Conservation (phyloP, 2,888 invertebrate genomes). For the Ctena decussata region DNA sequence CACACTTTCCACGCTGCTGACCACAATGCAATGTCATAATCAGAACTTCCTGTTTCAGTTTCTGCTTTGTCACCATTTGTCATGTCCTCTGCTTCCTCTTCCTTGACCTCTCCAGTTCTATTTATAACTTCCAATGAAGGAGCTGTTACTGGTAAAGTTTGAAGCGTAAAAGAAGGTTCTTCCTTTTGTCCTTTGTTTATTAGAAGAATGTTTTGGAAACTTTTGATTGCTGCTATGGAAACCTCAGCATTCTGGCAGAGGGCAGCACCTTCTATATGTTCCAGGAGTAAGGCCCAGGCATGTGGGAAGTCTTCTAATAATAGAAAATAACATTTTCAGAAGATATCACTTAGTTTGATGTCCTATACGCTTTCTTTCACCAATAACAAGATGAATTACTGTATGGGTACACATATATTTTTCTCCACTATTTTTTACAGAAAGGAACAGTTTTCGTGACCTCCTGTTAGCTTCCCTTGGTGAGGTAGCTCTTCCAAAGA, state of each 20-base stretch:
- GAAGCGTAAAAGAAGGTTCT: constrained; percentile 51
- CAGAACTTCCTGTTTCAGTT: constrained; percentile 54
- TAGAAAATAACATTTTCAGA: not conserved
- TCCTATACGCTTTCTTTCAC: too few relatives aligned
- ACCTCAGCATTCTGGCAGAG: constrained; percentile 96
- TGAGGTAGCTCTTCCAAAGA: too few relatives aligned
- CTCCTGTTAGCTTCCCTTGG: too few relatives aligned
- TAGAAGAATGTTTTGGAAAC: constrained; percentile 97
- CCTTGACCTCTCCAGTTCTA: constrained; percentile 70
- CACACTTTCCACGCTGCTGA: constrained; percentile 89
- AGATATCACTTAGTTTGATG: too few relatives aligned
- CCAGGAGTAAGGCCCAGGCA: constrained; percentile 97
- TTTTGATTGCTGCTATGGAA: constrained; percentile 97
- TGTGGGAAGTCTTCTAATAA: constrained; percentile 94
- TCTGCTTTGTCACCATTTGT: constrained; percentile 48
- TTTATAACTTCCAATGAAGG: constrained; percentile 79
- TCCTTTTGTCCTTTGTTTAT: constrained; percentile 76
- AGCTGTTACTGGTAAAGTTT: constrained; percentile 59
- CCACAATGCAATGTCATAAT: constrained; percentile 84
- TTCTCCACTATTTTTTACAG: too few relatives aligned
- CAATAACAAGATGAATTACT: too few relatives aligned
- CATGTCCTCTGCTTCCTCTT: constrained; percentile 34
- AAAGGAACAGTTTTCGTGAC: too few relatives aligned
- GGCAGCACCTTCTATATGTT: constrained; percentile 92
- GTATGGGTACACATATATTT: too few relatives aligned